These are phyloP conservation scores for Microcebus lehilahytsara DNA, from an alignment of 2,113 vertebrate species.

Conservation along the genomic window DNA sequence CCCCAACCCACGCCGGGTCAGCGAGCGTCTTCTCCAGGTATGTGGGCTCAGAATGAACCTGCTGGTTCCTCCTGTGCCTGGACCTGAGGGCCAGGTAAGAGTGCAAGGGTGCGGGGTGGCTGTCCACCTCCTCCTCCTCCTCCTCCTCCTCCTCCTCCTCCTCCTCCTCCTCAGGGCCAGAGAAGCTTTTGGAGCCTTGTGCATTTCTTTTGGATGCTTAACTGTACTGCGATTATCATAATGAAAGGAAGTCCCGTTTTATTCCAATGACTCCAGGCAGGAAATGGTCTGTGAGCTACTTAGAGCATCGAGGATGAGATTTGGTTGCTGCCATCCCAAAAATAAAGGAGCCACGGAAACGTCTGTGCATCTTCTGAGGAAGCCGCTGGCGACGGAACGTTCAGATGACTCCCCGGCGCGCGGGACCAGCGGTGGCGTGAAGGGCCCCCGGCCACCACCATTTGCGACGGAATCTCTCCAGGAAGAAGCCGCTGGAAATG, in stretches of 20 bases:
- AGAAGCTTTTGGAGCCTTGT: neutral
- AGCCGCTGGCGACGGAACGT: fast-evolving
- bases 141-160: neutral
- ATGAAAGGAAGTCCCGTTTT: neutral
- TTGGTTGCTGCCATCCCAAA: neutral
- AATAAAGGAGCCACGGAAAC: neutral
- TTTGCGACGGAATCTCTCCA: neutral
- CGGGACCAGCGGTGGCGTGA: fast-evolving
- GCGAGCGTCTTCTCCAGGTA: neutral
- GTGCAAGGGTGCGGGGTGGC: neutral
- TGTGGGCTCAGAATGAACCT: neutral
- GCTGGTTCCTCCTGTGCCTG: neutral
- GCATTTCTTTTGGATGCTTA: neutral
- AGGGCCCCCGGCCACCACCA: fast-evolving
- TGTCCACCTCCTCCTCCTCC: no score
- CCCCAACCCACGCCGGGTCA: neutral
- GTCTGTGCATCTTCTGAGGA: neutral
- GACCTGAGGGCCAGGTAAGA: neutral
- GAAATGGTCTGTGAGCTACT: neutral
- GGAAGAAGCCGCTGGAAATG: slow-evolving; percentile 18
- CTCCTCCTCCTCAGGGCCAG: neutral
- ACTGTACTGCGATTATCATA: neutral
- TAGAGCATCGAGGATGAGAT: neutral
- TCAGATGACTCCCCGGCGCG: neutral
- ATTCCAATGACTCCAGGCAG: neutral